Evolutionary conservation across 2,797 vertebrate genomes (phyloP).

Genomic region (Triplophysa yarkandensis): DNA sequence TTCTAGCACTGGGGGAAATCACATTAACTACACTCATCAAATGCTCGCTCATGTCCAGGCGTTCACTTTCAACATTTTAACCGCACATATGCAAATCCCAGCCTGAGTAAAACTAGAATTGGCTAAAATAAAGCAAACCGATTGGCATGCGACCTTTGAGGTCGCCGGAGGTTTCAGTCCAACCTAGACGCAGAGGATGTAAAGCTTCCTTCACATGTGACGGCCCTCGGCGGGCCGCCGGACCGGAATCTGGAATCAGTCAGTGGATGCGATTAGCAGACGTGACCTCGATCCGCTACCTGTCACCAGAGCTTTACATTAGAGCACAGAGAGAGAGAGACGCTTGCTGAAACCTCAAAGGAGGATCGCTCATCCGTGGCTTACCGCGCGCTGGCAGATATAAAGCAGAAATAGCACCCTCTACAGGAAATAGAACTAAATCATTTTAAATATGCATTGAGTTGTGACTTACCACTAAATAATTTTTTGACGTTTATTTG

Average conservation of each 20-base stretch:
- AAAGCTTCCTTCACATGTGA: slow-evolving; percentile 28
- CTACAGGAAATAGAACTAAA: slow-evolving; percentile 13
- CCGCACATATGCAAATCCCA: slow-evolving; percentile 39
- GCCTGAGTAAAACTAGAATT: neutral
- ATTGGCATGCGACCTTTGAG: slow-evolving; percentile 9
- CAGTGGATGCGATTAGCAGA: slow-evolving; percentile 48
- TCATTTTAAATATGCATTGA: too few relatives aligned
- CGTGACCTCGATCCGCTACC: slow-evolving; percentile 43
- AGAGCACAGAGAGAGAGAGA: slow-evolving; percentile 27
- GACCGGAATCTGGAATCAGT: slow-evolving; percentile 29
- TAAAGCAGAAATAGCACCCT: slow-evolving; percentile 27
- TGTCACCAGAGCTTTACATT: slow-evolving; percentile 43
- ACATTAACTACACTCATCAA: slow-evolving; percentile 25
- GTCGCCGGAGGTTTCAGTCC: neutral
- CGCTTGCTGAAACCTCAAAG: slow-evolving; percentile 32
- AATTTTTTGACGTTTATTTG: too few relatives aligned
- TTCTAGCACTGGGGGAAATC: slow-evolving; percentile 25
- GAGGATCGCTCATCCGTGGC: slow-evolving; percentile 42
- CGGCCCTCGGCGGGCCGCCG: slow-evolving; percentile 31
- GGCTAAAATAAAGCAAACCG: slow-evolving; percentile 15
- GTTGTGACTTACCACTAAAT: too few relatives aligned
- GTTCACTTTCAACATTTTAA: slow-evolving; percentile 11
- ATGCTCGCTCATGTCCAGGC: slow-evolving; percentile 26
- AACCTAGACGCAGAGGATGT: neutral
- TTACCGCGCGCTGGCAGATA: slow-evolving; percentile 18